Percentiles rank a stretch among this genome's conserved stretches.
These are phyloP conservation scores for Notodonta dromedarius DNA, from an alignment of 2,888 invertebrate genomes.

Conservation along the genomic window DNA sequence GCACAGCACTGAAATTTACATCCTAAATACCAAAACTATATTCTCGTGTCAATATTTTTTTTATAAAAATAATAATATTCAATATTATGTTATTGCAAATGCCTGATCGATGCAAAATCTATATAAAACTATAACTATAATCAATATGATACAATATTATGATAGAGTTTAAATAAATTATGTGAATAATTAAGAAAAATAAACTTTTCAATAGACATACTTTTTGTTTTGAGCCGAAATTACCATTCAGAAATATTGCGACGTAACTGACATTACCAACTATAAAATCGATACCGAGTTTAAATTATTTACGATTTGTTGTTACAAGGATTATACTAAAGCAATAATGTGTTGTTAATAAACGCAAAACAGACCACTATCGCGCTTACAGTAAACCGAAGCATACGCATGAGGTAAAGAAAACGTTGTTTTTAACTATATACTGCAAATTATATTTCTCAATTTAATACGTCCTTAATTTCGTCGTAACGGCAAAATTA, in stretches of 20 bases:
- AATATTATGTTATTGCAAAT: constrained; percentile 3
- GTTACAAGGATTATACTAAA: not conserved
- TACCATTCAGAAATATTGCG: constrained; percentile 32
- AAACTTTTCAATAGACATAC: not conserved
- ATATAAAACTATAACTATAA: not conserved
- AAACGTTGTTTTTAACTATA: too few species aligned
- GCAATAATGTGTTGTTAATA: not conserved
- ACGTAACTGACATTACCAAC: constrained; percentile 11
- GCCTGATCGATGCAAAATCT: constrained; percentile 4
- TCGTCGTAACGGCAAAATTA: too few species aligned
- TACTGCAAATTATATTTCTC: too few species aligned
- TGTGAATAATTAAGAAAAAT: not conserved
- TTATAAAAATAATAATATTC: constrained; percentile 2
- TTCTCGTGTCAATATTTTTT: not conserved
- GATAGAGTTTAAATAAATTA: constrained; percentile 1
- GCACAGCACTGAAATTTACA: constrained; percentile 45
- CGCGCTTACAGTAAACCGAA: too few species aligned
- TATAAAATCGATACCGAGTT: constrained; percentile 15
- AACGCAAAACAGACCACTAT: not conserved
- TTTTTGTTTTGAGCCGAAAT: constrained; percentile 26
- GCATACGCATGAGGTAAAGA: too few species aligned
- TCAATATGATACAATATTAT: constrained; percentile 3
- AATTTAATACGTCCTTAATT: too few species aligned
- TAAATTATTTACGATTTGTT: not conserved
- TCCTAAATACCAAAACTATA: not conserved